Base-by-base conservation (phyloP, 2,797 vertebrate species). In the Hoplostethus atlanticus region DNA sequence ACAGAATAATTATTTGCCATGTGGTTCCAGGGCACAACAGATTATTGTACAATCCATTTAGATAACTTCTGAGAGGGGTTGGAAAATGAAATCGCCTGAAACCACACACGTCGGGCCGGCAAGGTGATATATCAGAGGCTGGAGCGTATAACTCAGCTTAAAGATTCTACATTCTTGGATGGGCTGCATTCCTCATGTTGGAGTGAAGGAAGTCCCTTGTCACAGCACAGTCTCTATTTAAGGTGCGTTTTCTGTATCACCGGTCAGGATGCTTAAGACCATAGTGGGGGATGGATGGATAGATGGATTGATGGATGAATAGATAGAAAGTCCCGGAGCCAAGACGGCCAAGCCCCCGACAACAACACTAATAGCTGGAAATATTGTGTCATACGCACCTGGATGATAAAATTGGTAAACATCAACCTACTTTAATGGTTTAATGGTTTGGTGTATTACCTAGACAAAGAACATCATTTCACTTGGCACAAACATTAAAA, bases 1-100 rank as follows among this genome's bases (percentile, higher is more conserved):
- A 91, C 89, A 94, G 93, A 94, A 95, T 95, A 95, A 95, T 95
- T 93, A 93, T 94, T 93, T 87, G 88, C 91, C 38, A 75, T 92
- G 89, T 95, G 93, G 94, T 95, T 95, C 89, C 90, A 84, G 94
- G 95, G 93, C 94, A 95, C 80, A 79, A 71, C 90, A 75, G 92
- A 94, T 95, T 94, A 95, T 95, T 94, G 93, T 95, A 94, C 94
- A 94, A 95, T 96, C 94, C 91, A 94, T 96, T 95, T 94, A 93
- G 93, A 95, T 94, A 93, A 93, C 89, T 91, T 90, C 90, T 80
- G 86, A 87, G 90, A 87, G 88, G 74, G 89, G 76, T 64, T 73
- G 84, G 91, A 91, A 93, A 93, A 94, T 94, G 91, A 94, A 94
- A 93, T 84, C 21, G 91, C 94, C 93, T 83, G 85, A 70, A 94